These are phyloP conservation scores for Stenodera caucasica DNA, from an alignment of 2,888 invertebrate genomes.

Conservation along the genomic window DNA sequence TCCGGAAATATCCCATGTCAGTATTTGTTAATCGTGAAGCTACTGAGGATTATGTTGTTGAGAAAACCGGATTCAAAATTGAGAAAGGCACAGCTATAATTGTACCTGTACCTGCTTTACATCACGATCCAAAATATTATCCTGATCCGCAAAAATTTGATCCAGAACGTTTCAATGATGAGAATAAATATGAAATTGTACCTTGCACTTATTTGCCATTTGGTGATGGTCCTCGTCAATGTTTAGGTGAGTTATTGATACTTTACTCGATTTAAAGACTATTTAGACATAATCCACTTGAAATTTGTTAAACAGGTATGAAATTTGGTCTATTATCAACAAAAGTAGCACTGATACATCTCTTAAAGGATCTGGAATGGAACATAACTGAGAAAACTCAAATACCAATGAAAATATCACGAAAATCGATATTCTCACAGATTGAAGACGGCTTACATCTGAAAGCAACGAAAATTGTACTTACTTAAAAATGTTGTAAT, in stretches of 20 bases:
- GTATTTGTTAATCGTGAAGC: constrained; percentile 45
- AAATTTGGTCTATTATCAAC: constrained; percentile 48
- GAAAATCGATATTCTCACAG: constrained; percentile 46
- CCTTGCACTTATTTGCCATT: constrained; percentile 44
- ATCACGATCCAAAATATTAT: constrained; percentile 51
- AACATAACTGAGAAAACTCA: constrained; percentile 42
- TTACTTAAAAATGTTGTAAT: too few species aligned
- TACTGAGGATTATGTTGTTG: constrained; percentile 47
- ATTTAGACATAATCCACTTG: too few species aligned
- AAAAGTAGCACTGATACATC: constrained; percentile 47
- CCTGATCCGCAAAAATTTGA: constrained; percentile 55
- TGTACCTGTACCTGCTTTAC: constrained; percentile 49
- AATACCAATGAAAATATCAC: constrained; percentile 42
- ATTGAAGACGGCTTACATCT: constrained; percentile 44
- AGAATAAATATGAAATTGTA: constrained; percentile 38
- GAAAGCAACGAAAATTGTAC: constrained; percentile 30
- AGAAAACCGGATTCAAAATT: constrained; percentile 50
- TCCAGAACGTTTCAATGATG: constrained; percentile 53
- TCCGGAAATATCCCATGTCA: constrained; percentile 54
- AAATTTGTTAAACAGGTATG: constrained; percentile 39
- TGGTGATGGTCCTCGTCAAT: constrained; percentile 50
- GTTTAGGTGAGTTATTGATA: constrained; percentile 47
- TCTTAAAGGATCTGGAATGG: constrained; percentile 44
- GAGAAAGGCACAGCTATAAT: constrained; percentile 52
- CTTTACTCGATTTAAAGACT: too few species aligned